Evolutionary conservation across 2,797 vertebrate species (phyloP).

Genomic region (Poecilia wingei): DNA sequence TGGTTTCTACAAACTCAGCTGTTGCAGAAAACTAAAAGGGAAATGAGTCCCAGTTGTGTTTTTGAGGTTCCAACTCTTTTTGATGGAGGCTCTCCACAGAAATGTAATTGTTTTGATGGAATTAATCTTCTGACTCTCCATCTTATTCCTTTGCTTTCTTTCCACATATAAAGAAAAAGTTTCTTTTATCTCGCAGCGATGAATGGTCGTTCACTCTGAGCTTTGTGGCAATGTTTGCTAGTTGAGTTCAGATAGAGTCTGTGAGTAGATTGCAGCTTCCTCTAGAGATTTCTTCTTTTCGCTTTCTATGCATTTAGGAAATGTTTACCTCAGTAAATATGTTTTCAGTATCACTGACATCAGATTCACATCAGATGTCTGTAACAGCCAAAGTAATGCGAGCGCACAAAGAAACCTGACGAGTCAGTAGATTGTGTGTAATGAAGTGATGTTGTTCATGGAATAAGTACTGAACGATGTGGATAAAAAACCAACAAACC

Average conservation of each 20-base stretch:
- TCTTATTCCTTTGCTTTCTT: slow-evolving; percentile 12
- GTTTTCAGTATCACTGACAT: background rate
- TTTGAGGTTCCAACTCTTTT: slow-evolving; percentile 34
- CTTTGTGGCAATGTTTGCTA: slow-evolving; percentile 18
- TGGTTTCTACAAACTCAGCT: slow-evolving; percentile 38
- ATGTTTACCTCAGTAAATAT: background rate
- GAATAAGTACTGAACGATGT: background rate
- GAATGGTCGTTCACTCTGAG: slow-evolving; percentile 30
- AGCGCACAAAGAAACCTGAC: background rate
- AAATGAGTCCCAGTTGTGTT: slow-evolving; percentile 34
- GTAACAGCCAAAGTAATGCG: background rate
- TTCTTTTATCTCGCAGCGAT: slow-evolving; percentile 32
- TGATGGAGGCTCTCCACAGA: slow-evolving; percentile 37
- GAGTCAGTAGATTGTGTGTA: background rate
- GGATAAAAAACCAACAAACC: too few species aligned
- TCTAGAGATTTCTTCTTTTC: background rate
- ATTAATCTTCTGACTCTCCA: slow-evolving; percentile 39
- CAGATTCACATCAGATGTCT: background rate
- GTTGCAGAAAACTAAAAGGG: slow-evolving; percentile 18
- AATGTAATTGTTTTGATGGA: slow-evolving; percentile 44
- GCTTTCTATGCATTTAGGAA: too few species aligned
- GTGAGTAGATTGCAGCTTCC: background rate
- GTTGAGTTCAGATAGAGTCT: background rate
- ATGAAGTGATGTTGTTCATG: background rate
- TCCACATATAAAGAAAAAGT: slow-evolving; percentile 36